These are phyloP conservation scores for Parnassius apollo DNA, from an alignment of 2,888 invertebrate species.

Conservation along the genomic window DNA sequence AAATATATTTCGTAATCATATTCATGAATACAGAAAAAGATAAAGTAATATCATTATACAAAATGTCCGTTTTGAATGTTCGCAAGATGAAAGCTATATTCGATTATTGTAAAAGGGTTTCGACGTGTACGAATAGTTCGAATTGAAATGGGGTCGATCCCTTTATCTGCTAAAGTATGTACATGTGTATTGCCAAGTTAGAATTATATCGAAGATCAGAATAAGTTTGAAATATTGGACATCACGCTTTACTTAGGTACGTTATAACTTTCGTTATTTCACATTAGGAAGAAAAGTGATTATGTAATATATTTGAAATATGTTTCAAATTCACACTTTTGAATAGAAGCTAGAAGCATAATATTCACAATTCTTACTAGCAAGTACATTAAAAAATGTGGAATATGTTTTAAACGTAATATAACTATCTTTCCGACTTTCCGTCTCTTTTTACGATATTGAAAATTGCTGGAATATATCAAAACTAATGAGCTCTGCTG, in stretches of 20 bases:
- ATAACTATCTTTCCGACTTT: too few relatives aligned
- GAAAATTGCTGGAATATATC: too few relatives aligned
- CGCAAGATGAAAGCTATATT: conserved; percentile 66
- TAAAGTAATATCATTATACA: conserved; percentile 57
- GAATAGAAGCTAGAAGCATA: too few relatives aligned
- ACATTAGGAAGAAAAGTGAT: background rate
- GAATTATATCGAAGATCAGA: conserved; percentile 18
- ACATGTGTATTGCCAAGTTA: conserved; percentile 31
- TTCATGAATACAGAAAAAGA: conserved; percentile 22
- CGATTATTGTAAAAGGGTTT: conserved; percentile 69
- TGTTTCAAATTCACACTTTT: too few relatives aligned
- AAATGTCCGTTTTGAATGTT: conserved; percentile 53
- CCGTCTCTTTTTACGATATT: too few relatives aligned
- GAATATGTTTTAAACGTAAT: too few relatives aligned
- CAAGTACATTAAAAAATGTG: too few relatives aligned
- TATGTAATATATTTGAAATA: too few relatives aligned
- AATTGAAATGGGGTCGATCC: conserved; percentile 52
- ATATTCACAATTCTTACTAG: too few relatives aligned
- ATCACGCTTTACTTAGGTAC: conserved; percentile 13
- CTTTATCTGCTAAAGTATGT: conserved; percentile 41
- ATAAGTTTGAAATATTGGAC: conserved; percentile 25
- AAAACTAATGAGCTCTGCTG: too few relatives aligned
- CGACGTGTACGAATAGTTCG: conserved; percentile 58
- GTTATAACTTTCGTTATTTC: conserved; percentile 4
- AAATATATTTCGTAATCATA: conserved; percentile 22